These are phyloP conservation scores for Lycodopsis pacificus DNA, from an alignment of 2,797 vertebrate genomes.

Conservation along the genomic window DNA sequence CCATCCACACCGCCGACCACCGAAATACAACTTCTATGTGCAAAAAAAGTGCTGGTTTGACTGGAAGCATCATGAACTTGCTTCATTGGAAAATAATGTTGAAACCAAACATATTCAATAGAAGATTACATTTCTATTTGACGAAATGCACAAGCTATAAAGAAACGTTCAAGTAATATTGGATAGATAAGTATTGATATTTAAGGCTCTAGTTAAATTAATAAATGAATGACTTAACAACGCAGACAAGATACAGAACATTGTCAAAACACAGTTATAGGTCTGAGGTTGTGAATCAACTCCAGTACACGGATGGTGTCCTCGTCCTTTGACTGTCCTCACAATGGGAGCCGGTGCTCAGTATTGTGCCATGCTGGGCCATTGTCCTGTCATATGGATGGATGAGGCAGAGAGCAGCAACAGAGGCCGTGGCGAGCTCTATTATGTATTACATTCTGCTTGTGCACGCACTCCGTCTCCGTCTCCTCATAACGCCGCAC, in stretches of 20 bases:
- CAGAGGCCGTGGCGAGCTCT: constrained; percentile 49
- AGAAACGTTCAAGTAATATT: neutral
- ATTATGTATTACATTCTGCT: constrained; percentile 62
- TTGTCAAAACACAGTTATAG: neutral
- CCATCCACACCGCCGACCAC: too few species aligned
- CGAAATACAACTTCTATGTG: neutral
- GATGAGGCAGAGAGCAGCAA: constrained; percentile 58
- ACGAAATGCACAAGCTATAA: neutral
- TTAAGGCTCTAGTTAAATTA: neutral
- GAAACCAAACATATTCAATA: neutral
- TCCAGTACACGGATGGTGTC: constrained; percentile 24
- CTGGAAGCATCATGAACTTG: neutral
- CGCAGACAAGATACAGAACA: neutral
- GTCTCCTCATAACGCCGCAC: constrained; percentile 13
- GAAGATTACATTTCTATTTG: neutral
- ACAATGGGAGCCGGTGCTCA: constrained; percentile 59
- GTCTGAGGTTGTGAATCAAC: constrained; percentile 38
- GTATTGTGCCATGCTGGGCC: constrained; percentile 55
- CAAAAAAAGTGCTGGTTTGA: neutral
- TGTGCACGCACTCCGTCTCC: constrained; percentile 43
- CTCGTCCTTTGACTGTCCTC: constrained; percentile 51
- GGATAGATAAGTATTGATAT: neutral
- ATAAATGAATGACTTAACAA: neutral
- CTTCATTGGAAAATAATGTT: neutral
- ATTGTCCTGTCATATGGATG: constrained; percentile 72